Percentiles rank a stretch among this genome's conserved stretches.
Evolutionary conservation across 2,888 invertebrate genomes (phyloP).

Genomic region (Trichogramma evanescens): DNA sequence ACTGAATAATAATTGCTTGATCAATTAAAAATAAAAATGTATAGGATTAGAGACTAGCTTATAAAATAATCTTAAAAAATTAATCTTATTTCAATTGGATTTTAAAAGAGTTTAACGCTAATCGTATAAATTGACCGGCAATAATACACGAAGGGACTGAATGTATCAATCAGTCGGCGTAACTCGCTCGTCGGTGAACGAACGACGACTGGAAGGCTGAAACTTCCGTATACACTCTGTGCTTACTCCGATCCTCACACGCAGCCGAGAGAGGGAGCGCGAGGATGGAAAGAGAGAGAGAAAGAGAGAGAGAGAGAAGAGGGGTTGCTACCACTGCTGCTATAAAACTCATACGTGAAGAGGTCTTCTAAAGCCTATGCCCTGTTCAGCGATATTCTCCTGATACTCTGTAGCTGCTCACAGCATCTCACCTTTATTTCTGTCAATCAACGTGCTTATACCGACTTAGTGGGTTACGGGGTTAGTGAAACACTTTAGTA

Average conservation of each 20-base stretch:
- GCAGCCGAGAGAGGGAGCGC: constrained; percentile 22
- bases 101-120: too few species aligned
- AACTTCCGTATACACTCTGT: constrained; percentile 30
- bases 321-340: background rate
- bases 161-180: constrained; percentile 9
- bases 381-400: too few species aligned
- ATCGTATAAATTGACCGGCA: too few species aligned
- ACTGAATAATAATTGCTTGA: too few species aligned
- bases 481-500: background rate
- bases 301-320: constrained; percentile 15
- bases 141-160: too few species aligned
- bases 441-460: background rate
- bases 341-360: background rate
- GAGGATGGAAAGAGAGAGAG: constrained; percentile 16
- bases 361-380: constrained; percentile 6
- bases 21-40: too few species aligned
- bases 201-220: constrained; percentile 43
- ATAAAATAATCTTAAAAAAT: too few species aligned
- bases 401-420: background rate
- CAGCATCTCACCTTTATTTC: background rate
- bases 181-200: constrained; percentile 41
- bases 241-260: constrained; percentile 32
- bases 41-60: too few species aligned
- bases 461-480: background rate
- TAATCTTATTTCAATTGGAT: too few species aligned